Base-by-base conservation (phyloP, 2,113 vertebrate species). In the Oophaga pumilio region DNA sequence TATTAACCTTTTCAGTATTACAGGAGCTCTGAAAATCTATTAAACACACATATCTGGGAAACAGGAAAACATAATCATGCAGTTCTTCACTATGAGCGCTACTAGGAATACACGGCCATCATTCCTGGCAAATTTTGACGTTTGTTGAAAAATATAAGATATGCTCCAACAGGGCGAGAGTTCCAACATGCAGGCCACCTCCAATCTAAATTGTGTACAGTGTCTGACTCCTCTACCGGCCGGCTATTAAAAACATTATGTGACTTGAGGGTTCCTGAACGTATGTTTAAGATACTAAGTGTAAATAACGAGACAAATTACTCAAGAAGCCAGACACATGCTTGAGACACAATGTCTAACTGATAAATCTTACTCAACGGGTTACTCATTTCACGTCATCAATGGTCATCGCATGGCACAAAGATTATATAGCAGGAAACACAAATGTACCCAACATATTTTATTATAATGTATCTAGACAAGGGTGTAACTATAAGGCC, bases 1-100 rank as follows among this genome's bases (percentile, higher is more conserved):
- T 86, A 86, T 86, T 85, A 85, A 85, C 84, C 84, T 85, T 76
- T 85, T 85, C 84, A 78, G 84, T 77, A 85, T 60, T 77, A 77
- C 59, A 77, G 68, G 68, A 74, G 64, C 82, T 85, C 73, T 64
- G 73, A 64, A 60, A 78, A 77, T 76, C 56, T 85, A 85, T 77
- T 77, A 64, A 76, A 83, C 62, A 83, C 81, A 83, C 68, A 84
- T 84, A 84, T 71, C 68, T 73, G 82, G 66, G 82, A 84, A 73
- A 84, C 53, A 71, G 82, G 43, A 68, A 43, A 84, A 84, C 50
- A 71, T 84, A 52, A 73, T 73, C 24, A 12, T 59, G 66, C 53
- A 28, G 82, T 84, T 84, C 52, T 74, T 20, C 52, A 56, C 56
- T 26, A 74, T 43, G 33, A 84, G 59, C 26, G 26, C 52, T 73